phyloP scores from a whole-genome alignment of 2,113 vertebrate species.

The Poeciliopsis occidentalis region DNA sequence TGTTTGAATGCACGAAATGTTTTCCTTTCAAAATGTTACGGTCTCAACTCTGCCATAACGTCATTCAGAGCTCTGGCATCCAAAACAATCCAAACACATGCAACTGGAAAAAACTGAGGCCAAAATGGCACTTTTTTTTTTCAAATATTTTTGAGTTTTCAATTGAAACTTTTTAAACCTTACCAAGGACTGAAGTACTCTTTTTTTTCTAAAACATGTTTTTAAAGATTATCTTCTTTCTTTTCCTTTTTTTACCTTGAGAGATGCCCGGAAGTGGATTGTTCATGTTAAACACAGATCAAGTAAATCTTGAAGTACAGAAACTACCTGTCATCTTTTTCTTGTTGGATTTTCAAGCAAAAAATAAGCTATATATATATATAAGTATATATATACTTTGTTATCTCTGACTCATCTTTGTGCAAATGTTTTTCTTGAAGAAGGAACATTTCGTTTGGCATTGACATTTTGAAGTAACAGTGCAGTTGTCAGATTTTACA shows the following conservation, averaged over 20 bases:
- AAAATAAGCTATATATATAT: background rate
- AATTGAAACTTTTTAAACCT: background rate
- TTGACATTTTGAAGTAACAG: constrained; percentile 26
- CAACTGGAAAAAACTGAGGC: background rate
- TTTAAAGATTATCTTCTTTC: no score
- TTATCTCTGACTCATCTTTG: constrained; percentile 5
- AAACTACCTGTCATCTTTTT: constrained; percentile 20
- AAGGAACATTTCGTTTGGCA: constrained; percentile 1
- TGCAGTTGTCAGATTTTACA: constrained; percentile 7
- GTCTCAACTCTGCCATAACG: background rate
- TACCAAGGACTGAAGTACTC: background rate
- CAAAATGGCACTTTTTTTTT: background rate
- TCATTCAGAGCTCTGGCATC: background rate
- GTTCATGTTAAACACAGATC: constrained; percentile 5
- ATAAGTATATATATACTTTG: background rate
- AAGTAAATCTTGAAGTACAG: background rate
- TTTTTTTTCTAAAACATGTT: no score
- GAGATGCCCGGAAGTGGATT: background rate
- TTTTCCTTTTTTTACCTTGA: background rate
- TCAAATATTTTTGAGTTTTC: background rate
- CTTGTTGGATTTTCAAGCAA: background rate
- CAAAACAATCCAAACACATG: background rate
- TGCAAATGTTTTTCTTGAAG: constrained; percentile 16
- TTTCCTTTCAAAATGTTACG: background rate
- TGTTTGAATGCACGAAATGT: background rate